A percentile compares a stretch with the other conserved stretches of the same genome.
These are phyloP conservation scores for Anoplophora glabripennis DNA, from an alignment of 1,140 invertebrate genomes.

Conservation along the genomic window DNA sequence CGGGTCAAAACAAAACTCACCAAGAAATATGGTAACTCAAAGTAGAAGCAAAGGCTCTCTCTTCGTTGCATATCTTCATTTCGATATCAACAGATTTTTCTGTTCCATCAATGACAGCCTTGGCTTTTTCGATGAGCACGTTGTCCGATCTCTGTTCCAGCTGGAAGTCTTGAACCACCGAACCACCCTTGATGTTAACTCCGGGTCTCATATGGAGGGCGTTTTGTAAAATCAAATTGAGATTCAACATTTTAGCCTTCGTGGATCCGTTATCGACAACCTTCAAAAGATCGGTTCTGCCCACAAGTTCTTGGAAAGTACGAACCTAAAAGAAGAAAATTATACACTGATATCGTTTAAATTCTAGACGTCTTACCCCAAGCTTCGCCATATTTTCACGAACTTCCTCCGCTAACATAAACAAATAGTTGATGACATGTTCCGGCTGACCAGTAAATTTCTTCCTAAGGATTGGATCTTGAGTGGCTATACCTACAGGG, in stretches of 20 bases:
- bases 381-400: conserved; percentile 85
- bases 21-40: conserved; percentile 92
- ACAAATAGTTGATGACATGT: conserved; percentile 96
- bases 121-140: conserved; percentile 72
- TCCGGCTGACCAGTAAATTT: conserved; percentile 98
- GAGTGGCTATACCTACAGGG: conserved; percentile 97
- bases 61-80: conserved; percentile 87
- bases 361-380: conserved; percentile 62
- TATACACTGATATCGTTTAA: neutral
- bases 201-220: conserved; percentile 85
- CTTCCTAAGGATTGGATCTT: conserved; percentile 91
- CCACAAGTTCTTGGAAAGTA: conserved; percentile 80
- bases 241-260: conserved; percentile 85
- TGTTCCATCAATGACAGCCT: conserved; percentile 71
- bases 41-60: conserved; percentile 89
- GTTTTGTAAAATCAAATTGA: conserved; percentile 82
- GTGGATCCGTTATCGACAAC: conserved; percentile 57
- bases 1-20: conserved; percentile 56
- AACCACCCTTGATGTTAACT: conserved; percentile 89
- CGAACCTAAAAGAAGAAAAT: conserved; percentile 26
- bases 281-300: conserved; percentile 86
- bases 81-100: conserved; percentile 67
- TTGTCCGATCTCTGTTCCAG: conserved; percentile 88
- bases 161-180: conserved; percentile 84
- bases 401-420: conserved; percentile 96